These are phyloP conservation scores for Scaptomyza hsui DNA, from an alignment of 1,140 invertebrate species.

Conservation along the genomic window DNA sequence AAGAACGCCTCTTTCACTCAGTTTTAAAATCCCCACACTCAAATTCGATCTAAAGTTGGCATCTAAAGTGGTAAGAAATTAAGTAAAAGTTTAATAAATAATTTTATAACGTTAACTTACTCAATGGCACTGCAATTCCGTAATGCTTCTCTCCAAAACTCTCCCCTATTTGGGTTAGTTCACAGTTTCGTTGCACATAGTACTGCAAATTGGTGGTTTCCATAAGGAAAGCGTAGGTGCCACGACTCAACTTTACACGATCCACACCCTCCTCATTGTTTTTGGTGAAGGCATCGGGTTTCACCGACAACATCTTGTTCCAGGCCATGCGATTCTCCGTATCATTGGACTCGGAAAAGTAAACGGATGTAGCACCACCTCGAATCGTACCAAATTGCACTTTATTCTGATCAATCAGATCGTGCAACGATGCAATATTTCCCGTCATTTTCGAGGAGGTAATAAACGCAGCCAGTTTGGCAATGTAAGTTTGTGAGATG, in stretches of 20 bases:
- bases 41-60: slow-evolving; percentile 88
- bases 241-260: slow-evolving; percentile 88
- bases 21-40: slow-evolving; percentile 89
- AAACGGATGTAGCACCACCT: slow-evolving; percentile 89
- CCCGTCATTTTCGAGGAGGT: slow-evolving; percentile 93
- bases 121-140: slow-evolving; percentile 75
- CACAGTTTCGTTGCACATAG: slow-evolving; percentile 89
- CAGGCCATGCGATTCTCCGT: slow-evolving; percentile 90
- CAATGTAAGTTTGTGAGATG: slow-evolving; percentile 97
- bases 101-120: slow-evolving; percentile 36
- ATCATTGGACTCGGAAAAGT: slow-evolving; percentile 87
- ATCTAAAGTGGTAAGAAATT: slow-evolving; percentile 36
- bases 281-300: slow-evolving; percentile 92
- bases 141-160: slow-evolving; percentile 93
- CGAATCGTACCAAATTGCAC: slow-evolving; percentile 93
- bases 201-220: slow-evolving; percentile 93
- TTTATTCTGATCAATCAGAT: slow-evolving; percentile 94
- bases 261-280: slow-evolving; percentile 93
- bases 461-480: slow-evolving; percentile 96
- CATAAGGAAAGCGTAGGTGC: slow-evolving; percentile 92
- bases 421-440: slow-evolving; percentile 93
- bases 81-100: not conserved
- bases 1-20: slow-evolving; percentile 92
- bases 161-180: slow-evolving; percentile 91
- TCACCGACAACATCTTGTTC: slow-evolving; percentile 91